A percentile compares a stretch with the other conserved stretches of the same genome.
These are phyloP conservation scores for Tetranychus piercei DNA, from an alignment of 2,888 invertebrate species.

Conservation along the genomic window DNA sequence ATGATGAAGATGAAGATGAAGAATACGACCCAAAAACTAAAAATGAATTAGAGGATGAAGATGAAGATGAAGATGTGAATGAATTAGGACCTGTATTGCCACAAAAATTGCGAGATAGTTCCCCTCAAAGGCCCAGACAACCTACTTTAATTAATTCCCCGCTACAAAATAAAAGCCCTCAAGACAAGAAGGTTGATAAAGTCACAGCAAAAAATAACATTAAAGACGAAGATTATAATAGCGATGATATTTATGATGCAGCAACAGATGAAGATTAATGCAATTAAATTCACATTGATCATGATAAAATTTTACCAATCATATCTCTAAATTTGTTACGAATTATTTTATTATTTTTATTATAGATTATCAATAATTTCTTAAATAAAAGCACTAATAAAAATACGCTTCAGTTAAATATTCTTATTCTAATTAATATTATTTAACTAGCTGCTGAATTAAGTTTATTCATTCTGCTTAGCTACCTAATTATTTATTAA, in stretches of 20 bases:
- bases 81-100: not conserved
- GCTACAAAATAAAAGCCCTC: not conserved
- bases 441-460: too few species aligned
- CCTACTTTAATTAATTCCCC: not conserved
- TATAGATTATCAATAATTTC: too few species aligned
- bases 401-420: too few species aligned
- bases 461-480: too few species aligned
- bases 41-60: not conserved
- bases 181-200: not conserved
- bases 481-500: too few species aligned
- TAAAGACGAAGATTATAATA: not conserved
- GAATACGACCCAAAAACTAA: not conserved
- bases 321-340: too few species aligned
- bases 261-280: not conserved
- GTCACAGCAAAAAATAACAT: not conserved
- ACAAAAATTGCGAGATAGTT: not conserved
- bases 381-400: too few species aligned
- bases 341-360: too few species aligned
- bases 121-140: not conserved
- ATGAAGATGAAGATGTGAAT: not conserved
- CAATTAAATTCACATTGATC: not conserved
- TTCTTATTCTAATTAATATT: too few species aligned
- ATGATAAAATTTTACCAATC: too few species aligned
- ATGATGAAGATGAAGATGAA: slow-evolving; percentile 2
- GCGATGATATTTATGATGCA: not conserved